Conservation (phyloP, 2,113 vertebrate species). For the Helogale parvula region DNA sequence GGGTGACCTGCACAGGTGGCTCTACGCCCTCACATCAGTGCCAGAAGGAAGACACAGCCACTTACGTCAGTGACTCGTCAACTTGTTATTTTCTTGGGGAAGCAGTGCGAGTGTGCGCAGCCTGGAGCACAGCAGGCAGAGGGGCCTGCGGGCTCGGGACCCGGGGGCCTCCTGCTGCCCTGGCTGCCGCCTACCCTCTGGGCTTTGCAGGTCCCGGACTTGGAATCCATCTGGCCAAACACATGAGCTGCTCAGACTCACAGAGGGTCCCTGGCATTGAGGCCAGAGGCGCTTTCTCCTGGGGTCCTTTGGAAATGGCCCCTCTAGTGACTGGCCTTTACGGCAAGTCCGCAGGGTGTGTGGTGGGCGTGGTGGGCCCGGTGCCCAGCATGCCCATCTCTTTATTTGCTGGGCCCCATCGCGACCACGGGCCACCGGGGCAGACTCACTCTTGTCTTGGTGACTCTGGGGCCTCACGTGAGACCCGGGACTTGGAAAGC, state of each 20-base stretch:
- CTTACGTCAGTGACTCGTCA: neutral
- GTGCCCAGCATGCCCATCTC: neutral
- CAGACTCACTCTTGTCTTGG: neutral
- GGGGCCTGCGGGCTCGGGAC: too few species aligned
- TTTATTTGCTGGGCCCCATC: neutral
- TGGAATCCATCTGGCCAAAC: neutral
- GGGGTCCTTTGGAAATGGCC: neutral
- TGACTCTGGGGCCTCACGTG: too few species aligned
- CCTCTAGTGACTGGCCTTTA: neutral
- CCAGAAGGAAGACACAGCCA: too few species aligned
- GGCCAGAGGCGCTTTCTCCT: neutral
- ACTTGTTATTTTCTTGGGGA: too few species aligned
- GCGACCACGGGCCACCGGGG: too few species aligned
- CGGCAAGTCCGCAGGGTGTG: neutral
- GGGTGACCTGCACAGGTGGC: neutral
- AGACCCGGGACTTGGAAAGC: neutral
- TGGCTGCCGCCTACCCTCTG: neutral
- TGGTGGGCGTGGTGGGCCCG: fast-evolving
- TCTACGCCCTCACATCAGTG: neutral
- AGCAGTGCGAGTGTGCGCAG: neutral
- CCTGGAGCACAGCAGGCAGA: neutral
- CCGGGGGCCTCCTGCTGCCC: neutral
- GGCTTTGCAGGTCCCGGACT: neutral
- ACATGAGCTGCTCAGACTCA: neutral
- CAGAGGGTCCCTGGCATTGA: neutral